Evolutionary conservation across 2,888 invertebrate genomes (phyloP).

Genomic region (Oscheius myriophilus): DNA sequence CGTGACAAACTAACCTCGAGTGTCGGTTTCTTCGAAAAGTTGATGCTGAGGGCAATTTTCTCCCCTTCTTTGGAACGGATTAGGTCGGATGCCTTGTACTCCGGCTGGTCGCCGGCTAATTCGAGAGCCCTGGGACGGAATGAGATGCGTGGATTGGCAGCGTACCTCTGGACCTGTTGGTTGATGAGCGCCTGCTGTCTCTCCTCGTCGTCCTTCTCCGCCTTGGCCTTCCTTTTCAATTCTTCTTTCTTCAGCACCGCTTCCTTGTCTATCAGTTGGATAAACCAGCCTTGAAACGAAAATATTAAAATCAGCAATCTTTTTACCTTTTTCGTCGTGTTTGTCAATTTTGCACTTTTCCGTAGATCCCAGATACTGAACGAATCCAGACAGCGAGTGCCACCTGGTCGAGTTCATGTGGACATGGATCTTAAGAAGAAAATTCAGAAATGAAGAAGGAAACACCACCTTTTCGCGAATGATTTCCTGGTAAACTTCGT

Average conservation of each 20-base stretch:
- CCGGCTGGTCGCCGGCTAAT: slow-evolving; percentile 33
- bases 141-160: background rate
- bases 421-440: slow-evolving; percentile 78
- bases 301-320: background rate
- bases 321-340: slow-evolving; percentile 14
- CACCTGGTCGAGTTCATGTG: slow-evolving; percentile 99
- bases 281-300: slow-evolving; percentile 77
- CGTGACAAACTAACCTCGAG: slow-evolving; percentile 37
- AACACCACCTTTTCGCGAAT: slow-evolving; percentile 77
- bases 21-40: slow-evolving; percentile 44
- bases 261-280: slow-evolving; percentile 79
- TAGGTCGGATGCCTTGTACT: slow-evolving; percentile 49
- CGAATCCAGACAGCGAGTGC: slow-evolving; percentile 93
- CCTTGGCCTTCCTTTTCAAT: slow-evolving; percentile 85
- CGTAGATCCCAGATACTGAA: slow-evolving; percentile 90
- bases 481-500: slow-evolving; percentile 96
- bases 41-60: slow-evolving; percentile 68
- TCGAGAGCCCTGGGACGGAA: slow-evolving; percentile 34
- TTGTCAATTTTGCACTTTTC: slow-evolving; percentile 73
- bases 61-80: slow-evolving; percentile 68
- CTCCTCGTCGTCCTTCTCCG: slow-evolving; percentile 96
- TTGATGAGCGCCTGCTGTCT: slow-evolving; percentile 73
- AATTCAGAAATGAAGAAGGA: background rate
- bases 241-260: slow-evolving; percentile 87
- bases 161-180: slow-evolving; percentile 57